Evolutionary conservation across 1,140 invertebrate genomes (phyloP).

Genomic region (Neodiprion lecontei): DNA sequence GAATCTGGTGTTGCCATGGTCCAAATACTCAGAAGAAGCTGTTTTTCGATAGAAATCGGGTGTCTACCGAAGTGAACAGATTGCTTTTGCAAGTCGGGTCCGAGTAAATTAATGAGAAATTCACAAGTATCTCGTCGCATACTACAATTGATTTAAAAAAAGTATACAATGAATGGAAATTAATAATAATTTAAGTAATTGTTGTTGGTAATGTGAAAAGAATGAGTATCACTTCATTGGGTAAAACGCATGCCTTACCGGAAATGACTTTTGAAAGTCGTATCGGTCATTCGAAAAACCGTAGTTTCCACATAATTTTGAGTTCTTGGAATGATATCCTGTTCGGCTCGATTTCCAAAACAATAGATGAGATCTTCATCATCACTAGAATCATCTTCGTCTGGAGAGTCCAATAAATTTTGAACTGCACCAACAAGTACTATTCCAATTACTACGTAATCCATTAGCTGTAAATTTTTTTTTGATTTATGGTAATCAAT

Average conservation of each 20-base stretch:
- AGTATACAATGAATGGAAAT: too few relatives aligned
- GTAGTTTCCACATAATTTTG: slow-evolving; percentile 16
- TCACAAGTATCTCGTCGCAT: slow-evolving; percentile 11
- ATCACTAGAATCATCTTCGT: slow-evolving; percentile 8
- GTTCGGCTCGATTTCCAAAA: slow-evolving; percentile 1
- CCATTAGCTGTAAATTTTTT: slow-evolving; percentile 13
- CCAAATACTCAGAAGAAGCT: too few relatives aligned
- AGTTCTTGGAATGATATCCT: slow-evolving; percentile 4
- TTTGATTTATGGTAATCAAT: neutral
- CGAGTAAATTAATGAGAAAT: slow-evolving; percentile 12
- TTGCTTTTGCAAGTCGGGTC: slow-evolving; percentile 9
- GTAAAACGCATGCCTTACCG: slow-evolving; percentile 13
- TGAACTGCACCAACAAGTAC: slow-evolving; percentile 14
- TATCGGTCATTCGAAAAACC: slow-evolving; percentile 7
- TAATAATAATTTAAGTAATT: too few relatives aligned
- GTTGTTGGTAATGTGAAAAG: neutral
- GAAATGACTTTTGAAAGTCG: neutral
- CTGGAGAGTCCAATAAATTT: slow-evolving; percentile 5
- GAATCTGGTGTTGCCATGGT: neutral
- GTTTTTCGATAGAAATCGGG: neutral
- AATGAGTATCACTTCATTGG: neutral
- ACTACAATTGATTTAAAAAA: neutral
- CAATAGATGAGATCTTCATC: slow-evolving; percentile 12
- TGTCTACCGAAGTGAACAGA: slow-evolving; percentile 1
- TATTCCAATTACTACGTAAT: slow-evolving; percentile 8